Conservation (phyloP, 2,113 vertebrate genomes). For the Chaetodon auriga region DNA sequence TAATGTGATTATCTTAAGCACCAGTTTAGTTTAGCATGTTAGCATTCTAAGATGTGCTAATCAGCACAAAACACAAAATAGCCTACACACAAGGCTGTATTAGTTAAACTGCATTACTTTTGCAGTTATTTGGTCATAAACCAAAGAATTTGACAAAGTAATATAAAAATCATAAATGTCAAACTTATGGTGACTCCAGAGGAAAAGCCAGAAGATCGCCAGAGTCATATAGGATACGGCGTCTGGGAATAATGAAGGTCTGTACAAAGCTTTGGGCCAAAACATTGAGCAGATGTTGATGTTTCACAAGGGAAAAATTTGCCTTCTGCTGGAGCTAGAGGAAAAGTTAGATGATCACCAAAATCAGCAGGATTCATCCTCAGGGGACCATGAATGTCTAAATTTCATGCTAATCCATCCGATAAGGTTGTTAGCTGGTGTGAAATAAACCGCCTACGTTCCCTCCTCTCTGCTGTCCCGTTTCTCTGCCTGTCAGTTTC, state of each 20-base stretch:
- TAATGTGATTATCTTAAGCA: background rate
- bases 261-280: no score
- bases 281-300: no score
- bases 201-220: no score
- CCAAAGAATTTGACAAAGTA: background rate
- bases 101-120: no score
- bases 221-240: background rate
- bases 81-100: background rate
- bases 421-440: background rate
- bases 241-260: background rate
- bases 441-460: constrained; percentile 20
- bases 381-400: background rate
- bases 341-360: background rate
- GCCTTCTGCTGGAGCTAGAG: background rate
- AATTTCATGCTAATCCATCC: background rate
- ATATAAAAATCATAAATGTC: background rate
- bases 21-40: background rate
- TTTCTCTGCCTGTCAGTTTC: constrained; percentile 27
- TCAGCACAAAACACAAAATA: no score
- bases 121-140: background rate
- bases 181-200: background rate
- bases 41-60: background rate
- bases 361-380: background rate
- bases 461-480: background rate
- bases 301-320: background rate